A percentile compares a stretch with the other conserved stretches of the same genome.
Evolutionary conservation across 2,888 invertebrate genomes (phyloP).

Genomic region (Tenthredo scrophulariae): DNA sequence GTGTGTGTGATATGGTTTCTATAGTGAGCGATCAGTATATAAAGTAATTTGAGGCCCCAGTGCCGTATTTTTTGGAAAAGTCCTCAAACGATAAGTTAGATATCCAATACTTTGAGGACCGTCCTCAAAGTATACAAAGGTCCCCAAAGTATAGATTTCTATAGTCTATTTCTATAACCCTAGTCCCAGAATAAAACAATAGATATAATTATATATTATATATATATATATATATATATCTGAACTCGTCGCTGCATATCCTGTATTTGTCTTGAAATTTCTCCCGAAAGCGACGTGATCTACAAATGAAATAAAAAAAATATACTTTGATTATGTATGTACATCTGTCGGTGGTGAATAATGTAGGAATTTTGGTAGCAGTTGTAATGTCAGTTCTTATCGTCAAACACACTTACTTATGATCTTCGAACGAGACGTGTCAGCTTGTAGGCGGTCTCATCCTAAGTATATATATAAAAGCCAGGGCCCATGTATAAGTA

Average conservation of each 20-base stretch:
- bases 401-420: slow-evolving; percentile 25
- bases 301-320: background rate
- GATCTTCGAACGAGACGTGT: slow-evolving; percentile 11
- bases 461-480: slow-evolving; percentile 44
- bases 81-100: too few species aligned
- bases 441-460: slow-evolving; percentile 39
- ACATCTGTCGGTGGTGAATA: background rate
- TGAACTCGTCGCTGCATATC: background rate
- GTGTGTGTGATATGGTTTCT: too few species aligned
- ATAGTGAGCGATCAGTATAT: too few species aligned
- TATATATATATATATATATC: background rate
- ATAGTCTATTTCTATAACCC: too few species aligned
- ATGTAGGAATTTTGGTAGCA: background rate
- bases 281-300: background rate
- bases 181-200: too few species aligned
- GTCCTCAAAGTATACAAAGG: too few species aligned
- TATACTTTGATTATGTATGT: background rate
- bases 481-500: too few species aligned
- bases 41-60: too few species aligned
- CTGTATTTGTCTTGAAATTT: background rate
- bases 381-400: background rate
- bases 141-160: too few species aligned
- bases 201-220: background rate
- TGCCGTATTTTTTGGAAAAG: too few species aligned
- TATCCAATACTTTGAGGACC: too few species aligned